Percentiles rank a stretch among this genome's conserved stretches.
Evolutionary conservation across 2,888 invertebrate species (phyloP).

Genomic region (Reticulitermes lucifugus): DNA sequence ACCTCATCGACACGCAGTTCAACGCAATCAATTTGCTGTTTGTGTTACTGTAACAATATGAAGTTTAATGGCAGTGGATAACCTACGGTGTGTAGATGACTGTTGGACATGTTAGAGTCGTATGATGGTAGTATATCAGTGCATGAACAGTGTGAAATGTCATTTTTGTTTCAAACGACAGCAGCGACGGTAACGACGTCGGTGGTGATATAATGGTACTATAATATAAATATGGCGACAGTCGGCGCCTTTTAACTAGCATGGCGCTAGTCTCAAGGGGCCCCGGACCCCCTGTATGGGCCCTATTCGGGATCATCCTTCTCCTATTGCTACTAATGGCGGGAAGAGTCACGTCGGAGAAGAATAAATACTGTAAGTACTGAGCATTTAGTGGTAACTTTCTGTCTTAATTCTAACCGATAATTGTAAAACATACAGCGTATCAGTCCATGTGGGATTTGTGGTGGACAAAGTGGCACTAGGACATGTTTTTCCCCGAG

Average conservation of each 20-base stretch:
- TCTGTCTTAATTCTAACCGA: no score
- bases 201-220: constrained; percentile 30
- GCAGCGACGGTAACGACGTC: constrained; percentile 31
- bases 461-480: no score
- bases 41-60: neutral
- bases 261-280: constrained; percentile 49
- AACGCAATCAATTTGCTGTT: neutral
- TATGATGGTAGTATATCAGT: constrained; percentile 9
- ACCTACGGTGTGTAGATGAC: neutral
- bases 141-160: neutral
- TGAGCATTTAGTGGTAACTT: neutral
- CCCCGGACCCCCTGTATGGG: constrained; percentile 49
- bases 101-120: neutral
- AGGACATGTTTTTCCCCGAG: no score
- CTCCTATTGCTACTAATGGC: constrained; percentile 36
- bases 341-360: constrained; percentile 14
- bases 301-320: constrained; percentile 31
- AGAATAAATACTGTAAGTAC: constrained; percentile 31
- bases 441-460: no score
- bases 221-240: constrained; percentile 24
- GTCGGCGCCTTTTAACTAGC: constrained; percentile 34
- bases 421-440: no score
- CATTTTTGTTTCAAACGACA: constrained; percentile 9
- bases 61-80: neutral
- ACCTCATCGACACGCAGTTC: neutral